These are phyloP conservation scores for Tupaia chinensis DNA, from an alignment of 2,113 vertebrate species.

Conservation along the genomic window DNA sequence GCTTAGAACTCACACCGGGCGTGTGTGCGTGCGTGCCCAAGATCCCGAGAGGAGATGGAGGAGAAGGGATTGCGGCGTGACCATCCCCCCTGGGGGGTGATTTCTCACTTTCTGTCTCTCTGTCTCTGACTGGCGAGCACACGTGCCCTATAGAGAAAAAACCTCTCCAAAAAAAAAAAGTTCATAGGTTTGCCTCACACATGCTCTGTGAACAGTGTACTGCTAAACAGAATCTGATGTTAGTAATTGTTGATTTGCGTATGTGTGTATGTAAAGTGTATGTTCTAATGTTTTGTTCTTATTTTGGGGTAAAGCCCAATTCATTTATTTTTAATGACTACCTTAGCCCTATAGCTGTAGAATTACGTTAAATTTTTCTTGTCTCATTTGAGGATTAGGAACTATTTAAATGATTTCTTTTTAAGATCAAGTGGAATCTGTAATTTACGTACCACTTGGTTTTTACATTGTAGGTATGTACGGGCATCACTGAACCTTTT, in stretches of 20 bases:
- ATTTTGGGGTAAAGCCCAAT: background rate
- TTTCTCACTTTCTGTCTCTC: too few species aligned
- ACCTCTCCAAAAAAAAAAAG: too few species aligned
- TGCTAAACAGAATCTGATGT: background rate
- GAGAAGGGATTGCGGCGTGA: too few species aligned
- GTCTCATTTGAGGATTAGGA: constrained; percentile 12
- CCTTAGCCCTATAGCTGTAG: background rate
- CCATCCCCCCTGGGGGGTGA: too few species aligned
- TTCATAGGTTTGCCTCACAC: too few species aligned
- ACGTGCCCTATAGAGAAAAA: too few species aligned
- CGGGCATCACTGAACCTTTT: background rate
- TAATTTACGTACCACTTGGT: constrained; percentile 22
- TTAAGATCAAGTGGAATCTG: constrained; percentile 14
- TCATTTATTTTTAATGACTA: constrained; percentile 49
- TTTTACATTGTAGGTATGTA: constrained; percentile 3
- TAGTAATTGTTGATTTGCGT: background rate
- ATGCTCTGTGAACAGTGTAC: background rate
- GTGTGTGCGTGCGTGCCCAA: too few species aligned
- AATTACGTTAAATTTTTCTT: constrained; percentile 55
- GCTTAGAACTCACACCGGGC: too few species aligned
- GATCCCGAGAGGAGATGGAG: too few species aligned
- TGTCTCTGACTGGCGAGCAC: too few species aligned
- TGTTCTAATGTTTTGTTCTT: constrained; percentile 53
- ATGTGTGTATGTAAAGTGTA: background rate
- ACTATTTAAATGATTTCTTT: constrained; percentile 15